Conservation (phyloP, 1,140 invertebrate genomes). For the Drosophila hydei region DNA sequence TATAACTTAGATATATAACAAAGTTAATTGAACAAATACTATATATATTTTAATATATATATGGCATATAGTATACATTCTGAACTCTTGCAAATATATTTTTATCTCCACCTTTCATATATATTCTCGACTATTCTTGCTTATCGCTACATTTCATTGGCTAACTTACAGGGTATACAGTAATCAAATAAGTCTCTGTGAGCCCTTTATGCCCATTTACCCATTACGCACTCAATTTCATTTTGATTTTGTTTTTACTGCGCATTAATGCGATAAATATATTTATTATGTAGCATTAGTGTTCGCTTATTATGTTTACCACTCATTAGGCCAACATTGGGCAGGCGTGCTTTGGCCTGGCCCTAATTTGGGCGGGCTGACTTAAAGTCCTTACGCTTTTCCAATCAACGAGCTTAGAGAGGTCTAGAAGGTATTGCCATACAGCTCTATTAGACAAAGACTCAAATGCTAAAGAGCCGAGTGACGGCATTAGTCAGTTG, state of each 20-base stretch:
- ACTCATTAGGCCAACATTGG: slow-evolving; percentile 16
- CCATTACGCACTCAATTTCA: slow-evolving; percentile 20
- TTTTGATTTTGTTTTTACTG: slow-evolving; percentile 40
- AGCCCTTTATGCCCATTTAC: not conserved
- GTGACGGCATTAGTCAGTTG: not conserved
- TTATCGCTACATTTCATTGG: not conserved
- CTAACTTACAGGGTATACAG: not conserved
- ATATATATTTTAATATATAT: no score
- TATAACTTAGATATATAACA: no score
- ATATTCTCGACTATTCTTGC: no score
- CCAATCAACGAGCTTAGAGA: slow-evolving; percentile 9
- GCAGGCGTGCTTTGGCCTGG: not conserved
- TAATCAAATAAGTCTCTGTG: not conserved
- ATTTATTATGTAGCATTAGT: slow-evolving; percentile 65
- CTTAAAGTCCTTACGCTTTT: slow-evolving; percentile 16
- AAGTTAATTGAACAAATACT: no score
- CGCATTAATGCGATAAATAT: slow-evolving; percentile 69
- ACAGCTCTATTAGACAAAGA: not conserved
- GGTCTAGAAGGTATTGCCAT: not conserved
- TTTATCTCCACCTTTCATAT: no score
- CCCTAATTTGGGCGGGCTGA: not conserved
- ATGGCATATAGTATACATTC: no score
- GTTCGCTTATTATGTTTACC: slow-evolving; percentile 26
- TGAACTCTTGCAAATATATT: no score
- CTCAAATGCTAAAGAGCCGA: slow-evolving; percentile 2